Evolutionary conservation across 2,797 vertebrate genomes (phyloP).

Genomic region (Aeoliscus strigatus): DNA sequence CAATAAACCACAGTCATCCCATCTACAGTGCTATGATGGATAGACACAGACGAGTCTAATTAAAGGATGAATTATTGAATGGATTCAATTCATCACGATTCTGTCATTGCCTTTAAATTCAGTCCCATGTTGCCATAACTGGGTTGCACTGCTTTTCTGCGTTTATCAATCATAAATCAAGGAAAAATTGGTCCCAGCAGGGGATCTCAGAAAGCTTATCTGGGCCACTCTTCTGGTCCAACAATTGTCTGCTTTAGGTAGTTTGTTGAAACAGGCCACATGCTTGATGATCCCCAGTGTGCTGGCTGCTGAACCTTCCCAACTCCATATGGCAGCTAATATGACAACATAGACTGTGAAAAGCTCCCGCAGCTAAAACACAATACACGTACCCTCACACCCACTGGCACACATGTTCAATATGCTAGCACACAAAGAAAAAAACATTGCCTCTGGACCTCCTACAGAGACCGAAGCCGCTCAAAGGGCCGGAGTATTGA

Average conservation of each 20-base stretch:
- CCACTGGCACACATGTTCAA: background rate
- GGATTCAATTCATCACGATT: slow-evolving; percentile 66
- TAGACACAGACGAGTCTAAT: slow-evolving; percentile 65
- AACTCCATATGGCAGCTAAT: slow-evolving; percentile 13
- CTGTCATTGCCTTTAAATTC: slow-evolving; percentile 60
- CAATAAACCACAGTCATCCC: slow-evolving; percentile 63
- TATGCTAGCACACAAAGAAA: slow-evolving; percentile 1
- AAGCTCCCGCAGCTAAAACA: slow-evolving; percentile 9
- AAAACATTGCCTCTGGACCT: background rate
- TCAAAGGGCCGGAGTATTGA: slow-evolving; percentile 11
- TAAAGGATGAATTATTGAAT: slow-evolving; percentile 73
- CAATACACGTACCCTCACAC: slow-evolving; percentile 4
- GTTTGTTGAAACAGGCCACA: slow-evolving; percentile 13
- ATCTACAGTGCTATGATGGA: slow-evolving; percentile 61
- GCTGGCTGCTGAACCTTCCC: slow-evolving; percentile 20
- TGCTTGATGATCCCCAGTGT: slow-evolving; percentile 19
- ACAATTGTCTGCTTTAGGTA: slow-evolving; percentile 24
- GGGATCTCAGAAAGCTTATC: slow-evolving; percentile 40
- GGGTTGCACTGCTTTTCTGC: slow-evolving; percentile 44
- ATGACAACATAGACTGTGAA: slow-evolving; percentile 19
- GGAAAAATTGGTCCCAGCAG: slow-evolving; percentile 36
- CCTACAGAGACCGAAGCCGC: background rate
- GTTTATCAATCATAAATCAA: slow-evolving; percentile 66
- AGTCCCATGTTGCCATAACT: slow-evolving; percentile 52
- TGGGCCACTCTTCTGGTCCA: slow-evolving; percentile 39